Percentiles rank a stretch among this genome's conserved stretches.
These are phyloP conservation scores for Ciconia nigra DNA, from an alignment of 2,797 vertebrate genomes.

Conservation along the genomic window DNA sequence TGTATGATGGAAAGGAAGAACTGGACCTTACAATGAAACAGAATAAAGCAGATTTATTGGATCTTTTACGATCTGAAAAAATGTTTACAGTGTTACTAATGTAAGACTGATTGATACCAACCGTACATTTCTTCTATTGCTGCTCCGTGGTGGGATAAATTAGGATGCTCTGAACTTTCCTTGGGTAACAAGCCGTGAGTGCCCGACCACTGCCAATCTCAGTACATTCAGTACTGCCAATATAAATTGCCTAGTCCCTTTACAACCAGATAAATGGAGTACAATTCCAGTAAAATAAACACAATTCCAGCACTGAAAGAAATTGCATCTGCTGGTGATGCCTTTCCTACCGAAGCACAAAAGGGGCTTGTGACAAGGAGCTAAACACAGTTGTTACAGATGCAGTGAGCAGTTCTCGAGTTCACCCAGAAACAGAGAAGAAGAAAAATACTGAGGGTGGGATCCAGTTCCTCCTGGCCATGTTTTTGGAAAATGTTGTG, in stretches of 20 bases:
- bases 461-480: background rate
- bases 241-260: constrained; percentile 29
- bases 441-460: background rate
- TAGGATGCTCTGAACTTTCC: constrained; percentile 27
- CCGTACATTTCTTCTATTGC: background rate
- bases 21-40: constrained; percentile 14
- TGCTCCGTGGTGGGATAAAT: background rate
- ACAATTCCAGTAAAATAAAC: constrained; percentile 50
- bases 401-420: background rate
- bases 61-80: constrained; percentile 35
- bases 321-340: constrained; percentile 29
- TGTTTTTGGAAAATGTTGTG: background rate
- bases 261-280: constrained; percentile 33
- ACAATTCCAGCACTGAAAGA: constrained; percentile 29
- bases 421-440: background rate
- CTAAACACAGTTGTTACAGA: constrained; percentile 20
- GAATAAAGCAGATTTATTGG: constrained; percentile 37
- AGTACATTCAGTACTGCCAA: constrained; percentile 21
- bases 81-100: constrained; percentile 35
- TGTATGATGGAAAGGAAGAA: constrained; percentile 38
- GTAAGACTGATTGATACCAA: constrained; percentile 16
- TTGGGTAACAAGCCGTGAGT: constrained; percentile 3
- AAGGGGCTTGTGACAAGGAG: constrained; percentile 4
- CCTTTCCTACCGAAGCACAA: background rate
- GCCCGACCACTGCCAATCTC: background rate